Percentiles rank a stretch among this genome's conserved stretches.
These are phyloP conservation scores for Lycodopsis pacificus DNA, from an alignment of 2,797 vertebrate genomes.

Conservation along the genomic window DNA sequence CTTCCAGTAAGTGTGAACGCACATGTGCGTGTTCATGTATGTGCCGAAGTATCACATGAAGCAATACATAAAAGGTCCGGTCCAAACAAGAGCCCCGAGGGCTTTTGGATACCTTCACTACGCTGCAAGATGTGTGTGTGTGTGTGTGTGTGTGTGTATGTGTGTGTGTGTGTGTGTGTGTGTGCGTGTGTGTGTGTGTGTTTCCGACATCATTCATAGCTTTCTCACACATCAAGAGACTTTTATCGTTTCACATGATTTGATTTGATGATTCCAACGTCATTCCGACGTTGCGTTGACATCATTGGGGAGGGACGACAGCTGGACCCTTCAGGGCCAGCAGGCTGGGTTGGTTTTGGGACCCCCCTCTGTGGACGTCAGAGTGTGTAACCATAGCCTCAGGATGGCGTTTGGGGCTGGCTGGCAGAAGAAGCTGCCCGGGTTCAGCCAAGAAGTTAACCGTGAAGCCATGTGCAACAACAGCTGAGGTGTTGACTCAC, in stretches of 20 bases:
- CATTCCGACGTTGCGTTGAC: conserved; percentile 62
- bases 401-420: conserved; percentile 64
- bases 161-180: background rate
- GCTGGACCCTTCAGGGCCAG: conserved; percentile 63
- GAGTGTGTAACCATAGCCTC: conserved; percentile 73
- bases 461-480: conserved; percentile 77
- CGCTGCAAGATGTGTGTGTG: conserved; percentile 12
- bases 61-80: conserved; percentile 27
- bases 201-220: conserved; percentile 25
- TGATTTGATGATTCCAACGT: conserved; percentile 51
- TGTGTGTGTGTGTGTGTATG: background rate
- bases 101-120: conserved; percentile 31
- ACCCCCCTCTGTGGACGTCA: conserved; percentile 70
- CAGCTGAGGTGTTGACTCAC: conserved; percentile 78
- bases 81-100: conserved; percentile 26
- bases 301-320: conserved; percentile 62
- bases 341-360: conserved; percentile 58
- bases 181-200: too few species aligned
- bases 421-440: conserved; percentile 66
- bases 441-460: conserved; percentile 78
- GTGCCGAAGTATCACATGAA: conserved; percentile 19
- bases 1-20: conserved; percentile 88
- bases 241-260: conserved; percentile 40
- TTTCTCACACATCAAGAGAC: conserved; percentile 49
- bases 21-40: conserved; percentile 13